Evolutionary conservation across 2,797 vertebrate genomes (phyloP), one percentile per base, ranked within the genome.

Genomic region (Spea hammondii): DNA sequence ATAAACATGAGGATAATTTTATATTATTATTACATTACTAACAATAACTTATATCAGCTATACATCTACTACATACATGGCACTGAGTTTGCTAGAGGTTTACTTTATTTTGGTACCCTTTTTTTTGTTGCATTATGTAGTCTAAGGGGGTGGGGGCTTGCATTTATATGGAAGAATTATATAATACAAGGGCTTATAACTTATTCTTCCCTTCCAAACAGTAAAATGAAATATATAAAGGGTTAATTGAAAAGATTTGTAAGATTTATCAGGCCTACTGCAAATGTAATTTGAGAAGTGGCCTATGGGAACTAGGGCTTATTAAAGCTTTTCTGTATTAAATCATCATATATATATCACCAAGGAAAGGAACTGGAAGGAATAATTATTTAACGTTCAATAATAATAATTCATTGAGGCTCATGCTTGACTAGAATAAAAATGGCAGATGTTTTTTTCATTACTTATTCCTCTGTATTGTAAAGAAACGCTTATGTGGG

Each of bases 321-420:
- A 57, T 72, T 47, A 48, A 14, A 55, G 44, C 44, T 47, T 71
- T 71, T 72, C 70, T 62, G 55, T 72, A 62, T 72, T 62, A 55
- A 72, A 72, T 72, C 32, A 72, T 74, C 5, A 49, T 49, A 48
- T 73, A 65, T 65, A 65, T 65, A 57, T 59, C n/a, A 53, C 48
- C 60, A 65, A 64, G 47, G 5, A 55, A 57, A 68, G 46, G 47
- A 10, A 64, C 12, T 46, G 32, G 8, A 70, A 17, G 44, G 67
- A 64, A 49, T 13, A 70, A 77, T 51, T 69, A 68, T 77, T 13
- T 70, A 60, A 51, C n/a, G 14, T 65, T 70, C 57, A 70, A 53
- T 70, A 71, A 70, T 49, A 70, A 64, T 77, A 77, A 70, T 77
- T 70, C 49, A 77, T 45, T 53, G 11, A 70, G 47, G 65, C 48